Base-by-base conservation (phyloP, 1,140 invertebrate genomes). In the Drosophila lowei region DNA sequence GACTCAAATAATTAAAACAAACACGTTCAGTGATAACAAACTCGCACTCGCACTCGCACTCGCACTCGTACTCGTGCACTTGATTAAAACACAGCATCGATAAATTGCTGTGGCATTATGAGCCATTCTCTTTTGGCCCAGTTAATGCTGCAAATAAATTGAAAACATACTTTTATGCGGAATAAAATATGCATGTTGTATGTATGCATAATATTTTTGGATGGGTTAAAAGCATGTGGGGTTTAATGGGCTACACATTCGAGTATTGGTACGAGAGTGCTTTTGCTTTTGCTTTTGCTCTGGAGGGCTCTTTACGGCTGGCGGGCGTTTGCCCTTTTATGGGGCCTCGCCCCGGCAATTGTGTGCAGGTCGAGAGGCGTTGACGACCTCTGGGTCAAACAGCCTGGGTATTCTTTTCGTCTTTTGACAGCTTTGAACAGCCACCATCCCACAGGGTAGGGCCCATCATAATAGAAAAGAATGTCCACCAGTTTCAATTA, bases 1-100 rank as follows among this genome's bases (percentile, higher is more conserved):
- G 73, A 73, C 59, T 77, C 52, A 76, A 77, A 77, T 80, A 85
- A 85, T 85, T 80, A 86, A 85, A 80, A 74, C 67, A 79, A 85
- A 80, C 34, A 38, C 72, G 75, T 77, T 84, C 57, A 58, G 52
- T 65, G 44, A 85, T 58, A 85, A 73, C 80, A 84, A 71, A 18
- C 46, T 9, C 28, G 16, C 7, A 6, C 1, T 46, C 16, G 21
- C 7, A 66, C 3, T 2, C 5, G 28, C 16, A 18, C 46, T 9
- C 28, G 16, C 7, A 6, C 3, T 46, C 16, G 21, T 5, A 66
- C 6, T 2, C 5, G 28, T 8, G 54, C 52, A 60, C 41, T 71
- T 65, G 71, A 79, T 84, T 84, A 76, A 84, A 72, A 79, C 60
- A 77, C 80, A 77, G 64, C 66, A 79, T 58, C 80, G 65, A 80